Percentiles rank a stretch among this genome's conserved stretches.
These are phyloP conservation scores for Azemiops feae DNA, from an alignment of 2,113 vertebrate genomes.

Conservation along the genomic window DNA sequence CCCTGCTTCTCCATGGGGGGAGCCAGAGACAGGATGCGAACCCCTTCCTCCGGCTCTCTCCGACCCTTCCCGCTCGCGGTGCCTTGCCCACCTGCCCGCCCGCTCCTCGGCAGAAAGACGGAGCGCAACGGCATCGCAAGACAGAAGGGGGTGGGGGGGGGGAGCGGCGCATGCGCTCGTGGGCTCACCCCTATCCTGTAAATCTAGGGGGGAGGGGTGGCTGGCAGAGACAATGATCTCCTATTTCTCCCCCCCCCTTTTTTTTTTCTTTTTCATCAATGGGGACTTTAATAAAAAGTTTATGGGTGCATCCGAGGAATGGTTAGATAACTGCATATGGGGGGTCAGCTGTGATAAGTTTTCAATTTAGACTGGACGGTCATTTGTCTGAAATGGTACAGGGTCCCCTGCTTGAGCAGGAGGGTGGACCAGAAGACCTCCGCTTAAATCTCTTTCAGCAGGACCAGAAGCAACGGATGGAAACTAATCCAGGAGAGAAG, in stretches of 20 bases:
- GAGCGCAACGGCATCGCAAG: not conserved
- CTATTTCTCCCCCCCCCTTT: not conserved
- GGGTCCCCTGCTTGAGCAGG: too few relatives aligned
- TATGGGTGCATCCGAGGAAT: not conserved
- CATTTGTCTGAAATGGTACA: not conserved
- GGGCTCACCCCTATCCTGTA: not conserved
- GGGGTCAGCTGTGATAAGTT: not conserved
- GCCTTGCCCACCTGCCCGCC: not conserved
- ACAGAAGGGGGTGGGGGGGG: not conserved
- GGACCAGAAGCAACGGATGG: too few relatives aligned
- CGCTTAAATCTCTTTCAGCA: too few relatives aligned
- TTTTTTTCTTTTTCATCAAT: not conserved
- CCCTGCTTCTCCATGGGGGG: not conserved
- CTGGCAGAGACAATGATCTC: not conserved
- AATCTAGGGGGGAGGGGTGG: not conserved
- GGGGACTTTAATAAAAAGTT: not conserved
- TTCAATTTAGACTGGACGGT: not conserved
- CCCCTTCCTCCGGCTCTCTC: not conserved
- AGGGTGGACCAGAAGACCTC: not conserved
- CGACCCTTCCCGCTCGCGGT: not conserved
- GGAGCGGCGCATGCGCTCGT: not conserved
- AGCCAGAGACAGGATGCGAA: not conserved
- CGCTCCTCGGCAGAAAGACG: not conserved
- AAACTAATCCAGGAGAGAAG: too few relatives aligned
- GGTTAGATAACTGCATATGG: not conserved